Percentiles rank a stretch among this genome's conserved stretches.
phyloP scores from a whole-genome alignment of 1,140 invertebrate genomes.

The Gonioctena quinquepunctata region DNA sequence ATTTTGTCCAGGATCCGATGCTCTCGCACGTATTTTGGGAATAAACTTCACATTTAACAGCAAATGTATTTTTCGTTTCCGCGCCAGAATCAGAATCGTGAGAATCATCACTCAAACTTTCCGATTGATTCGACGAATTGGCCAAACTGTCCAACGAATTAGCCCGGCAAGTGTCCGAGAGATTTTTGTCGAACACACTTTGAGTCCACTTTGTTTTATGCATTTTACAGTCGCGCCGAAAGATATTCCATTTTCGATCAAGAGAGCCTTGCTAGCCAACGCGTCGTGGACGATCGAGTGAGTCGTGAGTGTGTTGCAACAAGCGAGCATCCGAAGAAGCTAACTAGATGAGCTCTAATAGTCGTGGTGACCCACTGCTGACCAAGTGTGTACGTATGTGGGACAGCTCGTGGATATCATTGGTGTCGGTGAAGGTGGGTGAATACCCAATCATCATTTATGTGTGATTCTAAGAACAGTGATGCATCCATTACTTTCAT shows the following conservation, averaged over 20 bases:
- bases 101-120: conserved; percentile 59
- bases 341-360: conserved; percentile 54
- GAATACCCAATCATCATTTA: no score
- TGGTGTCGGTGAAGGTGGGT: background rate
- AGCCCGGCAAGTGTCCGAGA: conserved; percentile 30
- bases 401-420: background rate
- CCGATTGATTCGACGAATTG: conserved; percentile 62
- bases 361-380: conserved; percentile 49
- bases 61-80: conserved; percentile 52
- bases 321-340: conserved; percentile 9
- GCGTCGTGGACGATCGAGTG: conserved; percentile 25
- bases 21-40: conserved; percentile 42
- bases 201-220: conserved; percentile 27
- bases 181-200: conserved; percentile 13
- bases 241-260: background rate
- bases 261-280: background rate
- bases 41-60: conserved; percentile 50
- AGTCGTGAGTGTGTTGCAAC: conserved; percentile 2
- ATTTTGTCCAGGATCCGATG: conserved; percentile 47
- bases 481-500: no score
- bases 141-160: conserved; percentile 68
- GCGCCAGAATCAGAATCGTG: conserved; percentile 62
- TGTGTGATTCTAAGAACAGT: no score
- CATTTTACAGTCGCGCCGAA: conserved; percentile 20
- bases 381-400: conserved; percentile 24